Evolutionary conservation across 2,797 vertebrate genomes (phyloP).

Genomic region (Macropus fuliginosus): DNA sequence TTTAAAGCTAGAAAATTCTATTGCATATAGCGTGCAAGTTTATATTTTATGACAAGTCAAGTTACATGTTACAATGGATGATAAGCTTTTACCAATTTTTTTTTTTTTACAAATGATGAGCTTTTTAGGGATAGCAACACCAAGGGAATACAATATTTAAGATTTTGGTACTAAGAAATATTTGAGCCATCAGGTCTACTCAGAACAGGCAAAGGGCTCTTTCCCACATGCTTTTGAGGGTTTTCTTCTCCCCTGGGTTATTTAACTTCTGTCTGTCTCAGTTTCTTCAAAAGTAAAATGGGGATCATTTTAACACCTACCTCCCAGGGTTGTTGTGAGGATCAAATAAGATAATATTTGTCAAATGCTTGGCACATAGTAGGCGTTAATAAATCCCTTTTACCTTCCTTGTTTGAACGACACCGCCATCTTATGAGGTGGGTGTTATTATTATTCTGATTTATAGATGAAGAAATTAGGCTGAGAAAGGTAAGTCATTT

Average conservation of each 20-base stretch:
- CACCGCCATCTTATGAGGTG: not conserved
- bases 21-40: not conserved
- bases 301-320: not conserved
- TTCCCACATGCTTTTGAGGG: not conserved
- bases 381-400: not conserved
- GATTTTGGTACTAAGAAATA: not conserved
- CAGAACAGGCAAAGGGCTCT: not conserved
- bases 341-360: not conserved
- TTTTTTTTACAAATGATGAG: too few relatives aligned
- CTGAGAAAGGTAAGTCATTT: not conserved
- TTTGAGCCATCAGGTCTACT: not conserved
- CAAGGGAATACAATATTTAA: not conserved
- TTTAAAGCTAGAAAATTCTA: not conserved
- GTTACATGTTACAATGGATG: not conserved
- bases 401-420: not conserved
- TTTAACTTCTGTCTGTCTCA: not conserved
- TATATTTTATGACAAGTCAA: not conserved
- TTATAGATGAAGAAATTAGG: not conserved
- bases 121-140: not conserved
- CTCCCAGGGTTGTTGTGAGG: not conserved
- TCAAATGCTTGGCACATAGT: not conserved
- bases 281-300: not conserved
- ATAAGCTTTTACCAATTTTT: too few relatives aligned
- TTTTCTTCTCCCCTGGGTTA: not conserved
- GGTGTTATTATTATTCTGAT: not conserved